A percentile compares a stretch with the other conserved stretches of the same genome.
Evolutionary conservation across 2,113 vertebrate species (phyloP).

Genomic region (rat (Rattus norvegicus)): GRCr8 NC_086026.1:80186001-80186500

Average conservation of each 20-base stretch:
- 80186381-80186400: not conserved
- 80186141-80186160: not conserved
- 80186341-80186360: not conserved
- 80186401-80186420: not conserved
- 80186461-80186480: not conserved
- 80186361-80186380: not conserved
- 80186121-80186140: not conserved
- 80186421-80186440: not conserved
- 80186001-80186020: conserved; percentile 23
- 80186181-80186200: not conserved
- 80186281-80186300: not conserved
- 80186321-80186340: not conserved
- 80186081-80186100: not conserved
- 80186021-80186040: not conserved
- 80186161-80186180: not conserved
- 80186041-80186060: not conserved
- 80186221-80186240: not conserved
- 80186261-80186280: not conserved
- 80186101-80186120: not conserved
- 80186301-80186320: not conserved
- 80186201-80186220: not conserved
- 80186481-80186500: not conserved
- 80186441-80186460: not conserved
- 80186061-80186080: not conserved
- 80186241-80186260: not conserved